Evolutionary conservation across 2,113 vertebrate species (phyloP).

Genomic region (Numida meleagris): DNA sequence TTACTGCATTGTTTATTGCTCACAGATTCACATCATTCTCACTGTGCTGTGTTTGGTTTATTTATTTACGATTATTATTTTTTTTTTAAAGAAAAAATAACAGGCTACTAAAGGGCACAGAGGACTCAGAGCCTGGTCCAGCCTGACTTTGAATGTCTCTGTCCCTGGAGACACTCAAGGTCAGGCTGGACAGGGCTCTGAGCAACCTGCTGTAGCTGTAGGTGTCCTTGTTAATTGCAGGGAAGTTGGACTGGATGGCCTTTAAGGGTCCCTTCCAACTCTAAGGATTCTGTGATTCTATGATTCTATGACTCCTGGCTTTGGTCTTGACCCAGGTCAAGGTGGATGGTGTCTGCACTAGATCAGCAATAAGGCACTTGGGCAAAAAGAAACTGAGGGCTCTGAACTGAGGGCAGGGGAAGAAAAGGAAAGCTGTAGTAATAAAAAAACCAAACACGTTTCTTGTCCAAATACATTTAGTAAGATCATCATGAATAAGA

Average conservation of each 20-base stretch:
- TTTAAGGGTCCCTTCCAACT: too few species aligned
- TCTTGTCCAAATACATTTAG: neutral
- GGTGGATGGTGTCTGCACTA: neutral
- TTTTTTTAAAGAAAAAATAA: neutral
- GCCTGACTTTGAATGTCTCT: too few species aligned
- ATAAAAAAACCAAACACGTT: neutral
- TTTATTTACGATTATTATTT: neutral
- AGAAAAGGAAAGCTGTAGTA: neutral
- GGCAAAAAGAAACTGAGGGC: neutral
- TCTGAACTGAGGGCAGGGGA: neutral
- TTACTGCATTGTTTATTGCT: conserved; percentile 44
- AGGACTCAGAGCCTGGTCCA: neutral
- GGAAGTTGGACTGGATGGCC: too few species aligned
- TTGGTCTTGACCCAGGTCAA: neutral
- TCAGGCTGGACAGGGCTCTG: too few species aligned
- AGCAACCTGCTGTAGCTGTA: too few species aligned
- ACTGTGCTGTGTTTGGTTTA: neutral
- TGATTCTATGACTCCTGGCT: neutral
- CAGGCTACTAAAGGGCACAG: neutral
- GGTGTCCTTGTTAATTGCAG: too few species aligned
- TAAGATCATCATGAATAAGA: neutral
- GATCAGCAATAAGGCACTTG: neutral
- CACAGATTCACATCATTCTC: conserved; percentile 33
- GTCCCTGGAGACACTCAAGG: too few species aligned
- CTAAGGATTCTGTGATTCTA: too few species aligned